Percentiles rank a stretch among this genome's conserved stretches.
phyloP scores from a whole-genome alignment of 2,113 vertebrate genomes.

The Nycticebus coucang region DNA sequence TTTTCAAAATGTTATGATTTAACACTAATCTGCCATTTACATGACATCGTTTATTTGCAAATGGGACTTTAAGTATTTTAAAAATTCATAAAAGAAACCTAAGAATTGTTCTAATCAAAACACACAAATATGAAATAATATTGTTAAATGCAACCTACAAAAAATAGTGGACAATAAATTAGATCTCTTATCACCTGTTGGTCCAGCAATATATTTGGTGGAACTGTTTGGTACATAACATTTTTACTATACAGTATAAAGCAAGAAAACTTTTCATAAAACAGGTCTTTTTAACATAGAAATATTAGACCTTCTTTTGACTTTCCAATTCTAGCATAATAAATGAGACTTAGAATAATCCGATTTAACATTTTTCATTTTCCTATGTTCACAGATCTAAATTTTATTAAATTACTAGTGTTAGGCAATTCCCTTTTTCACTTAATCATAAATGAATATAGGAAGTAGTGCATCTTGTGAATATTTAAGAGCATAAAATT shows the following conservation, averaged over 20 bases:
- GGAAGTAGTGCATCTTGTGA: slow-evolving; percentile 32
- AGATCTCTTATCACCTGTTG: background rate
- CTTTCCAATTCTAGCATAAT: background rate
- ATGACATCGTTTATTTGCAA: slow-evolving; percentile 31
- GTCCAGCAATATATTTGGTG: background rate
- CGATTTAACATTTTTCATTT: slow-evolving; percentile 36
- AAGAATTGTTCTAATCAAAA: background rate
- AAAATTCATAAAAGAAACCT: background rate
- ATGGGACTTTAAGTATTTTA: background rate
- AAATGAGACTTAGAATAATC: background rate
- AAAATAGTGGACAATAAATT: background rate
- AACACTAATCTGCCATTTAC: background rate
- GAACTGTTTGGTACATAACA: background rate
- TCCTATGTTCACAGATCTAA: background rate
- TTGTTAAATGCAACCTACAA: background rate
- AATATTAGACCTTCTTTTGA: background rate
- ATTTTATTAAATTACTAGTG: slow-evolving; percentile 15
- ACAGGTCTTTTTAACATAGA: background rate
- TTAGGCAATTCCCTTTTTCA: background rate
- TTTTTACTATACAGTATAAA: background rate
- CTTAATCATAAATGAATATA: background rate
- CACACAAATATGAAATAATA: background rate
- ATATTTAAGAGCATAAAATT: slow-evolving; percentile 62
- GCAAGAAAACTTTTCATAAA: background rate
- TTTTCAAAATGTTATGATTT: slow-evolving; percentile 14